Evolutionary conservation across 2,797 vertebrate species (phyloP).

Genomic region (Phrynocephalus guinanensis): DNA sequence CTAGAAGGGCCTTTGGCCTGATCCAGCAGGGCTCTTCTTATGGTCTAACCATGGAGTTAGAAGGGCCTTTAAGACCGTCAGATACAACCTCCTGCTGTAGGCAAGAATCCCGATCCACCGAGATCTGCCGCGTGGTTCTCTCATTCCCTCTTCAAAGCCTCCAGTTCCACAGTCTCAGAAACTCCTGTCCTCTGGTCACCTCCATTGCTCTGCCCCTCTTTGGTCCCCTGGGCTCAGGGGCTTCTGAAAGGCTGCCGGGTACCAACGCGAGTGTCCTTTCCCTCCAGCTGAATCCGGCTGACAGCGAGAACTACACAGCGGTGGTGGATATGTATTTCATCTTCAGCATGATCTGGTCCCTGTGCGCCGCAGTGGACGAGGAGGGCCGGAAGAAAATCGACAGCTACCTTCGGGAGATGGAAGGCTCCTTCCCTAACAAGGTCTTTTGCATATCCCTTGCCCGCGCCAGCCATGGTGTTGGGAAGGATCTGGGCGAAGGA

Average conservation of each 20-base stretch:
- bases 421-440: slow-evolving; percentile 85
- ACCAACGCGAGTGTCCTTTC: not conserved
- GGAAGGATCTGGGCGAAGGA: not conserved
- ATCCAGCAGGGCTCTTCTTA: no score
- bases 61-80: no score
- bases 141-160: no score
- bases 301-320: slow-evolving; percentile 70
- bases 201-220: not conserved
- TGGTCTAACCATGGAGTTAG: no score
- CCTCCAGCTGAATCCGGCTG: slow-evolving; percentile 77
- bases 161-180: no score
- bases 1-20: no score
- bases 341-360: slow-evolving; percentile 87
- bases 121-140: no score
- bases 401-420: slow-evolving; percentile 81
- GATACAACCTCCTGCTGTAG: no score
- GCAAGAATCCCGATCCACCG: no score
- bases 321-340: slow-evolving; percentile 83
- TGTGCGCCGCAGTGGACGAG: slow-evolving; percentile 85
- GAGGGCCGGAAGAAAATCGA: slow-evolving; percentile 85
- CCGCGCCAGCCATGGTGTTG: not conserved
- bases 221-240: not conserved
- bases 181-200: no score
- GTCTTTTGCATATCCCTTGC: slow-evolving; percentile 49
- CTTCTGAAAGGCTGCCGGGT: not conserved